Evolutionary conservation across 2,888 invertebrate species (phyloP).

Genomic region (Drosophila ezoana): DNA sequence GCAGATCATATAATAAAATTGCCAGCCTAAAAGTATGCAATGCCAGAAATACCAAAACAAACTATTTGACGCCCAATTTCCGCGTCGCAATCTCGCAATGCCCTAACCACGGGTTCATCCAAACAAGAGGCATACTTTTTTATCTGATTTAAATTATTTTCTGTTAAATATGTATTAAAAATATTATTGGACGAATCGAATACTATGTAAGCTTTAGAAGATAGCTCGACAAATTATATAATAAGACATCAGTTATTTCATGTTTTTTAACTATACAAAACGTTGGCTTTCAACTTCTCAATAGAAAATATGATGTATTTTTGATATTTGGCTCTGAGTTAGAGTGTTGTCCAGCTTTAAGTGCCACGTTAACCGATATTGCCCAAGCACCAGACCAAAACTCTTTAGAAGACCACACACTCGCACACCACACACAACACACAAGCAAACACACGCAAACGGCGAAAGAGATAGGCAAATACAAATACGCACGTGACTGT

Average conservation of each 20-base stretch:
- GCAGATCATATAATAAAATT: slow-evolving; percentile 35
- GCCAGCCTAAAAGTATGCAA: slow-evolving; percentile 49
- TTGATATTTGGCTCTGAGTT: background rate
- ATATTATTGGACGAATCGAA: no score
- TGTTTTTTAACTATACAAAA: no score
- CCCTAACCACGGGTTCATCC: background rate
- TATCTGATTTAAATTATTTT: no score
- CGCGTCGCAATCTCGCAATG: background rate
- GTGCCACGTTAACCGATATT: slow-evolving; percentile 24
- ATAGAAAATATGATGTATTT: no score
- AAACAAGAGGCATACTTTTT: no score
- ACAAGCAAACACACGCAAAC: slow-evolving; percentile 15
- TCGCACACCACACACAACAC: slow-evolving; percentile 10
- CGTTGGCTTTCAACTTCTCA: no score
- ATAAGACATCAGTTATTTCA: no score
- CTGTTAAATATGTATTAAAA: no score
- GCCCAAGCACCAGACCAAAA: slow-evolving; percentile 41
- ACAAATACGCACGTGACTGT: slow-evolving; percentile 33
- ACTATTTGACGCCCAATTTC: slow-evolving; percentile 7
- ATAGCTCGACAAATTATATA: no score
- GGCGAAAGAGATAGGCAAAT: slow-evolving; percentile 22
- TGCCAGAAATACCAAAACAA: slow-evolving; percentile 4
- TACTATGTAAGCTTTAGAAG: no score
- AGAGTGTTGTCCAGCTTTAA: slow-evolving; percentile 35
- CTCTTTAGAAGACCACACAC: slow-evolving; percentile 49